phyloP scores from a whole-genome alignment of 2,113 vertebrate genomes.

The Prionailurus bengalensis region DNA sequence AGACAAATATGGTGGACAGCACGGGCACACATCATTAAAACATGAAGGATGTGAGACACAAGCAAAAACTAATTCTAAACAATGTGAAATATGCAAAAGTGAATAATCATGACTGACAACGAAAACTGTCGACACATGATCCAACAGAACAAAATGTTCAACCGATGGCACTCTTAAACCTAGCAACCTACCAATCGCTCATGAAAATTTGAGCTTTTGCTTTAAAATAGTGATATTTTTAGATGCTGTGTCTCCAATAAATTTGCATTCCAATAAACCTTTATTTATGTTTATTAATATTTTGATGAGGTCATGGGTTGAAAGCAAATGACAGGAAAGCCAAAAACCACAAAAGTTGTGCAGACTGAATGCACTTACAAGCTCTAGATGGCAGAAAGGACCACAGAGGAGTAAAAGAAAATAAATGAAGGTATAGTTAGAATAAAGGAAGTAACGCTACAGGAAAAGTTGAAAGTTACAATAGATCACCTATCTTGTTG shows the following conservation, averaged over 20 bases:
- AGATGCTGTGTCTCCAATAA: slow-evolving; percentile 49
- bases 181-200: neutral
- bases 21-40: slow-evolving; percentile 54
- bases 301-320: slow-evolving; percentile 63
- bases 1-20: slow-evolving; percentile 42
- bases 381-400: slow-evolving; percentile 62
- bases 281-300: slow-evolving; percentile 43
- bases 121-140: slow-evolving; percentile 56
- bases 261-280: slow-evolving; percentile 48
- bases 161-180: slow-evolving; percentile 55
- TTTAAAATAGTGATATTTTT: slow-evolving; percentile 45
- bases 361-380: slow-evolving; percentile 37
- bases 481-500: neutral
- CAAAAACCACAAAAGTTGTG: slow-evolving; percentile 29
- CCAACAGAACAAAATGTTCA: slow-evolving; percentile 55
- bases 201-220: slow-evolving; percentile 57
- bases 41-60: slow-evolving; percentile 44
- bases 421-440: slow-evolving; percentile 52
- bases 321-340: slow-evolving; percentile 58
- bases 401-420: slow-evolving; percentile 29
- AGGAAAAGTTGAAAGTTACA: slow-evolving; percentile 31
- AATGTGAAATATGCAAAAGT: slow-evolving; percentile 45
- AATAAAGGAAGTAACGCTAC: slow-evolving; percentile 10
- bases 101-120: slow-evolving; percentile 39
- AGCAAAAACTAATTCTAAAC: slow-evolving; percentile 60